Conservation (phyloP, 2,797 vertebrate species). For the Sebastolobus altivelis region DNA sequence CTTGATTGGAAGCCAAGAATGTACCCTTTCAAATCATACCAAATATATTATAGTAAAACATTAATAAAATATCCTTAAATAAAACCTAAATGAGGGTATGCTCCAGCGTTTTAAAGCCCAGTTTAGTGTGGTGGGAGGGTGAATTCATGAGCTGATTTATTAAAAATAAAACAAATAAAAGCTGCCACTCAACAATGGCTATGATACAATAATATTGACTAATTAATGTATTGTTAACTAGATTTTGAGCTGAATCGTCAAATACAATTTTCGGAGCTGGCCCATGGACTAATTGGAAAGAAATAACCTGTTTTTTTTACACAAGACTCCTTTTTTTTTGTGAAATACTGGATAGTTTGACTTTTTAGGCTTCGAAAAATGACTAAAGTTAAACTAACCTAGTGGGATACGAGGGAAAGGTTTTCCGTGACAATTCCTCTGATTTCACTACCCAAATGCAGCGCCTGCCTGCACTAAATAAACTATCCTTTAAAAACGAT, state of each 20-base stretch:
- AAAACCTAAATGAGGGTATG: not conserved
- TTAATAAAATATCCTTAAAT: not conserved
- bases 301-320: not conserved
- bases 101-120: not conserved
- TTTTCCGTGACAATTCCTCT: not conserved
- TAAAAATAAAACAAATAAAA: not conserved
- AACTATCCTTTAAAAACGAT: slow-evolving; percentile 3
- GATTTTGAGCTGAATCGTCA: not conserved
- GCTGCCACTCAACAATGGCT: not conserved
- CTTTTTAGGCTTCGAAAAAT: not conserved
- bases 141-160: not conserved
- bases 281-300: not conserved
- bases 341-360: not conserved
- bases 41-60: not conserved
- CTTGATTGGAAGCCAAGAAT: not conserved
- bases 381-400: not conserved
- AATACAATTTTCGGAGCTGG: not conserved
- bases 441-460: not conserved
- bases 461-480: not conserved
- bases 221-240: not conserved
- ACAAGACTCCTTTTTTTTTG: not conserved
- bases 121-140: not conserved
- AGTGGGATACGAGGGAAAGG: not conserved
- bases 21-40: not conserved
- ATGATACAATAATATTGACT: not conserved